Conservation (phyloP, 1,140 invertebrate genomes). For the Cydia splendana region DNA sequence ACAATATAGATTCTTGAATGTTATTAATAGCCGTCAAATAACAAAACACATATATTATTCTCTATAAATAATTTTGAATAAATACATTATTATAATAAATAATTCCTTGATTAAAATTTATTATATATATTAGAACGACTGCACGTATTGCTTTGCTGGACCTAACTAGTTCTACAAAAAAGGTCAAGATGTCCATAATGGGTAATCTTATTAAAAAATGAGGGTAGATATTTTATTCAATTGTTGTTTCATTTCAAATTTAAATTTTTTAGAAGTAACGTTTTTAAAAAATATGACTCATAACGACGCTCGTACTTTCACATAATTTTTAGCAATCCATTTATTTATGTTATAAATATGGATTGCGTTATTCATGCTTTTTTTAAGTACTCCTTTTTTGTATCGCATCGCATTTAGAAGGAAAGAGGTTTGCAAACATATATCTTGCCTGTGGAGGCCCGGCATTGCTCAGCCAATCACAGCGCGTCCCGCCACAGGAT, state of each 20-base stretch:
- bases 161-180: constrained; percentile 43
- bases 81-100: constrained; percentile 21
- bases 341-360: neutral
- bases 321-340: neutral
- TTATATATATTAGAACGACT: constrained; percentile 48
- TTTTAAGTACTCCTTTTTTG: neutral
- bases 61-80: constrained; percentile 9
- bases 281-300: constrained; percentile 25
- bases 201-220: constrained; percentile 34
- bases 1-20: constrained; percentile 41
- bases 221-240: constrained; percentile 42
- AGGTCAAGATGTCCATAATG: constrained; percentile 2
- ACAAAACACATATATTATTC: constrained; percentile 44
- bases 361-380: neutral
- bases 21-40: constrained; percentile 6
- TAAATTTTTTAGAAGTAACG: neutral
- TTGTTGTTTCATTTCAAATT: constrained; percentile 26
- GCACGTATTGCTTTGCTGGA: constrained; percentile 50
- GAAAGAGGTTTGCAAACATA: constrained; percentile 22
- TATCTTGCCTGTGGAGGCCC: constrained; percentile 45
- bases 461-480: constrained; percentile 58
- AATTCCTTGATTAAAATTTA: constrained; percentile 35
- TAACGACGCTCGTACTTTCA: neutral
- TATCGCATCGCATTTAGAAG: constrained; percentile 12
- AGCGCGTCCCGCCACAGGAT: constrained; percentile 45